Base-by-base conservation (phyloP, 2,888 invertebrate species). In the Steromphala cineraria region DNA sequence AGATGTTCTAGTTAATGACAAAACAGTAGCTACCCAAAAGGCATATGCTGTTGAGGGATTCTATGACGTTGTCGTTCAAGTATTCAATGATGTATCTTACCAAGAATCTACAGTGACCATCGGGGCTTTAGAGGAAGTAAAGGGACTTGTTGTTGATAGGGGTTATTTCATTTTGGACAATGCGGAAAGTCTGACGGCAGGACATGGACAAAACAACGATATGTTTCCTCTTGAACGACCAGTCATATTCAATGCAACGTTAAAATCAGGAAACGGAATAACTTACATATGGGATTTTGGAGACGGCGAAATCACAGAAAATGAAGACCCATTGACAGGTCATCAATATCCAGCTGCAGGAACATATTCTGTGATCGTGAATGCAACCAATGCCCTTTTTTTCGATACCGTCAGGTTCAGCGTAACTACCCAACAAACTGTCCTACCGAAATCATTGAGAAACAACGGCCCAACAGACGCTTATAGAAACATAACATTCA, bases 401-500 rank as follows among this genome's bases (percentile, higher is more conserved):
- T 82, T 55, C 75, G 81, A 81, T 53, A 62, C 40, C 1, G 67
- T 28, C n/a, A 75, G 31, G 36, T 21, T 80, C 3, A 74, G 31
- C 8, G 80, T 89, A 13, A 62, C 46, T 0, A 53, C 87, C 17
- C 78, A 87, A 24, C 83, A 89, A 62, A 87, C 87, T 28, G 85
- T 88, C 31, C 81, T 83, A 13, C 82, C 86, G n/a, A 81, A 85
- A 62, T 83, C 83, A 15, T 71, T 89, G 36, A 78, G 74, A 15
- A 89, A 89, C 77, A 78, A 87, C 75, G 89, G 89, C 28, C 89
- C 89, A 21, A 81, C 83, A n/a, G 85, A 85, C 28, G 84, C 89
- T 0, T 88, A 84, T 79, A 74, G 80, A 8, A 80, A 77, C 1
- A 83, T 88, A n/a, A 80, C 81, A 15, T 87, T 88, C 81, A 83